phyloP scores from a whole-genome alignment of 2,113 vertebrate genomes.

The Hippopotamus amphibius region DNA sequence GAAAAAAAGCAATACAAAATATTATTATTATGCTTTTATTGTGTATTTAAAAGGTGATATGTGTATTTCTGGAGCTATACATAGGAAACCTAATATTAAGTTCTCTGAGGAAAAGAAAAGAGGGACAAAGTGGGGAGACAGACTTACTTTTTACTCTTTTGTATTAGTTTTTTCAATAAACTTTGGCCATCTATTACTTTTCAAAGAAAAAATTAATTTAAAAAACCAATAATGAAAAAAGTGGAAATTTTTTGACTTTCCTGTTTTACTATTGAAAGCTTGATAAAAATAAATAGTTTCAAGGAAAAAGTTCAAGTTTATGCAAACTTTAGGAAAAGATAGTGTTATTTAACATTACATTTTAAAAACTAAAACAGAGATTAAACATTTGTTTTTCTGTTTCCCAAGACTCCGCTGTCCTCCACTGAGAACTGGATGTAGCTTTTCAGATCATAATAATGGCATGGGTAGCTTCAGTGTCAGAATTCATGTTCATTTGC shows the following conservation, averaged over 20 bases:
- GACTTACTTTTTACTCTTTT: constrained; percentile 36
- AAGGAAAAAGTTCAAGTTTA: constrained; percentile 37
- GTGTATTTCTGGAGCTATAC: constrained; percentile 28
- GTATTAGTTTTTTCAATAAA: background rate
- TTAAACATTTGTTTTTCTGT: background rate
- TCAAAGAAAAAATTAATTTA: constrained; percentile 58
- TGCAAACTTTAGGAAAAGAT: constrained; percentile 25
- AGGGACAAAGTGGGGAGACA: background rate
- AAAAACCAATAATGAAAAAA: constrained; percentile 43
- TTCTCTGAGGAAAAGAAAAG: constrained; percentile 1
- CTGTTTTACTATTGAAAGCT: constrained; percentile 51
- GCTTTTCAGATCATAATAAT: constrained; percentile 6
- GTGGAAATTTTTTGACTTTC: background rate
- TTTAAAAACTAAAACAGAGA: background rate
- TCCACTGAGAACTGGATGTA: background rate
- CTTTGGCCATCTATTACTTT: background rate
- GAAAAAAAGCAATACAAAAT: constrained; percentile 27
- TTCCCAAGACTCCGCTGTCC: background rate
- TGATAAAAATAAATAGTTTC: constrained; percentile 55
- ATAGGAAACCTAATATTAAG: background rate
- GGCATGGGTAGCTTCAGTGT: background rate
- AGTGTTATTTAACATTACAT: background rate
- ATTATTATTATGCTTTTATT: constrained; percentile 24
- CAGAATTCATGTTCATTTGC: background rate
- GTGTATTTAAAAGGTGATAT: background rate